Percentiles rank a stretch among this genome's conserved stretches.
phyloP scores from a whole-genome alignment of 2,888 invertebrate genomes.

The Leptopilina myrica region DNA sequence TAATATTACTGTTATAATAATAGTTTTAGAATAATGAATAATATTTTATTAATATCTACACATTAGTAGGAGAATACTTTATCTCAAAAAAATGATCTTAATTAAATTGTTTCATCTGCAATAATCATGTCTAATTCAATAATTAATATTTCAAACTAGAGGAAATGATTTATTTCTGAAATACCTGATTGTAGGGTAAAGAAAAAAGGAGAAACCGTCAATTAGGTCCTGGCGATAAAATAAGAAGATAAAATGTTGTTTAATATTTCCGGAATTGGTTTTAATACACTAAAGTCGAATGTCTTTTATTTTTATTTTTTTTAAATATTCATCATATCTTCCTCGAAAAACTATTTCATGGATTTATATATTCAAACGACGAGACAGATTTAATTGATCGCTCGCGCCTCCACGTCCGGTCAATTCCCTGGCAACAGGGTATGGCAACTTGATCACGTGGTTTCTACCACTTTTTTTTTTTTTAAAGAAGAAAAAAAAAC shows the following conservation, averaged over 20 bases:
- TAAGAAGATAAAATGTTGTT: neutral
- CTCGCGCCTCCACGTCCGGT: conserved; percentile 31
- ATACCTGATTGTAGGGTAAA: no score
- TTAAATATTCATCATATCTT: neutral
- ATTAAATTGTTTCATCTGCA: no score
- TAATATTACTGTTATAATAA: no score
- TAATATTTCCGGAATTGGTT: neutral
- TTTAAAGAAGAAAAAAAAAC: conserved; percentile 8
- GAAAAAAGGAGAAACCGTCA: no score
- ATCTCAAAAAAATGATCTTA: no score
- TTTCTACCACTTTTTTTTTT: conserved; percentile 1
- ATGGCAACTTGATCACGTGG: conserved; percentile 24
- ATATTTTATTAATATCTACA: no score
- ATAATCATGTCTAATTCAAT: no score
- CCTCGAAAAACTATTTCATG: neutral
- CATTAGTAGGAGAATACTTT: no score
- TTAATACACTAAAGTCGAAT: neutral
- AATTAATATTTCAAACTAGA: no score
- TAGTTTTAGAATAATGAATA: no score
- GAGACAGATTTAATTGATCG: conserved; percentile 33
- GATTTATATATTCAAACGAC: conserved; percentile 26
- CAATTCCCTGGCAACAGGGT: conserved; percentile 32
- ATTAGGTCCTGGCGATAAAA: no score
- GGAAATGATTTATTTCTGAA: no score
- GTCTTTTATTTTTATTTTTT: neutral